Base-by-base conservation (phyloP, 2,113 vertebrate genomes). In the Rattus rattus region DNA sequence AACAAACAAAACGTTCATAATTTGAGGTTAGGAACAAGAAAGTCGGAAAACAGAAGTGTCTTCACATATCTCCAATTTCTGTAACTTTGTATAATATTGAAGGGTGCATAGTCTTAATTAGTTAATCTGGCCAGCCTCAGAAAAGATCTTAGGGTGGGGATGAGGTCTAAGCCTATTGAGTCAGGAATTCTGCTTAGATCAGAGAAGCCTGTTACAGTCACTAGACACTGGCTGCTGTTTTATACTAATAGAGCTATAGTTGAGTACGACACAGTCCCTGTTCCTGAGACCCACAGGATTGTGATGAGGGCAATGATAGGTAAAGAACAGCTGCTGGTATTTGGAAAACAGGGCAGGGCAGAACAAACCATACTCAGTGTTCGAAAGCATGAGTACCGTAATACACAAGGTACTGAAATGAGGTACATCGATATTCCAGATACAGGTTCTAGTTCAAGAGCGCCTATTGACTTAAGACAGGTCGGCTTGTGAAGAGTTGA, bases 271-370 rank as follows among this genome's bases (percentile, higher is more conserved):
- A 87, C 3, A 43, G 9, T 87, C 1, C 30, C 26, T 88, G 36
- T 26, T 39, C 26, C 81, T 80, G 52, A 95, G 85, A 96, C 90
- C 28, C 72, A 83, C 93, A 90, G 72, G 92, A 11, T 97, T 97
- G 49, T 52, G 19, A 73, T 33, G n/a, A 85, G 43, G 24, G 56
- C 36, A 75, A 14, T 83, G 56, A 43, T 63, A 49, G 79, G 30
- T 93, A 73, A 97, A 28, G 43, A 47, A 69, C 24, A 93, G n/a
- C n/a, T 26, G n/a, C n/a, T 49, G 7, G 8, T 90, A 43, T 63
- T 14, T 87, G 79, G 73, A 7, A 91, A 17, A 52, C 92, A 91
- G 43, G 19, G 2, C 94, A 84, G 80, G 61, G 28, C 77, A 92
- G 85, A 95, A 73, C 75, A 86, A 67, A 24, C 13, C 14, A 54